phyloP scores from a whole-genome alignment of 2,113 vertebrate genomes.

The Catharus minimus region DNA sequence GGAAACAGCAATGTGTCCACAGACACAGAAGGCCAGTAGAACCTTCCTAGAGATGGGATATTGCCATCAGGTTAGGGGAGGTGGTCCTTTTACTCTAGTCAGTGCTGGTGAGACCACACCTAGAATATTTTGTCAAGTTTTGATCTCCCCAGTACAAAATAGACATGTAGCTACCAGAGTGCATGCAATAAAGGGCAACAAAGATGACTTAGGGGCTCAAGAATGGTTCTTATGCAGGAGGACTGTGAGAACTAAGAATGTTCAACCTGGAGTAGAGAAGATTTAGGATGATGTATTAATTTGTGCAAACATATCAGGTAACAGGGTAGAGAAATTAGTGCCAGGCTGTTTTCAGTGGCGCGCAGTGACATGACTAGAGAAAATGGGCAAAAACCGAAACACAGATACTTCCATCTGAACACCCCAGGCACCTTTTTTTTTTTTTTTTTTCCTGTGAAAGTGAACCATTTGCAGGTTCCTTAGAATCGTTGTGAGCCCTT shows the following conservation, averaged over 20 bases:
- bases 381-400: not conserved
- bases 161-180: not conserved
- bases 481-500: not conserved
- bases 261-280: not conserved
- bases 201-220: not conserved
- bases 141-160: not conserved
- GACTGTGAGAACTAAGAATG: not conserved
- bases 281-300: not conserved
- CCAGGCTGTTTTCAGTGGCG: accelerated
- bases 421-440: not conserved
- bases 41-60: accelerated
- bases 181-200: not conserved
- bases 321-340: not conserved
- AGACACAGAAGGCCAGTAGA: not conserved
- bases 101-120: not conserved
- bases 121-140: not conserved
- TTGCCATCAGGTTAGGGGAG: not conserved
- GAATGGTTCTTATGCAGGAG: not conserved
- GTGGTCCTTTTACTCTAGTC: not conserved
- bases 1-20: not conserved
- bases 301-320: not conserved
- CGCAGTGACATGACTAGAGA: accelerated
- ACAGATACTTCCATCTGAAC: not conserved
- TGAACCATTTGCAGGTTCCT: not conserved
- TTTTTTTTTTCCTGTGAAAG: not conserved